These are phyloP conservation scores for human DNA, from an alignment of 2,113 vertebrate genomes.

Conservation along the genomic window DNA sequence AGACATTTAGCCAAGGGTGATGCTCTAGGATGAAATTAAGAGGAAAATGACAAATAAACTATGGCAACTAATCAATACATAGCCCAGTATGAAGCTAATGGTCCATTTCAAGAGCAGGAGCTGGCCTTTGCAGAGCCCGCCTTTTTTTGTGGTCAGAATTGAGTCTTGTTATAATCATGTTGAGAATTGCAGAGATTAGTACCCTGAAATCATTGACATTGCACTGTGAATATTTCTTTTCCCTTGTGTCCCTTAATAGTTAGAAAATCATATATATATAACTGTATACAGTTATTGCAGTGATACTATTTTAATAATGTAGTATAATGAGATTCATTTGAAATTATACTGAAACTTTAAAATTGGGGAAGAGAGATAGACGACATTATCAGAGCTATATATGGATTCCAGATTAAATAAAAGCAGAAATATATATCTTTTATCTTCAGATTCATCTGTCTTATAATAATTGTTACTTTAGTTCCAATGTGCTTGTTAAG, in stretches of 20 bases:
- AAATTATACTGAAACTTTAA: constrained; percentile 53
- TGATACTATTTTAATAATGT: constrained; percentile 18
- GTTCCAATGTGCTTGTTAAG: neutral
- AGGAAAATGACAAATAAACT: constrained; percentile 93
- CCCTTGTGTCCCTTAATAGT: constrained; percentile 45
- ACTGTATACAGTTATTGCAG: neutral
- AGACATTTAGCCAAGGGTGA: constrained; percentile 89
- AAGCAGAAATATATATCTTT: neutral
- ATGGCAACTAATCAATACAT: constrained; percentile 99
- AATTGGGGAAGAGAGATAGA: neutral
- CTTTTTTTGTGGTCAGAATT: constrained; percentile 53
- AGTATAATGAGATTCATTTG: constrained; percentile 23
- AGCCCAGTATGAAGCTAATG: constrained; percentile 87
- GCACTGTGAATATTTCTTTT: constrained; percentile 27
- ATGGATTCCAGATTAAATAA: constrained; percentile 6
- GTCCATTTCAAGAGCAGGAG: constrained; percentile 64
- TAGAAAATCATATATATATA: neutral
- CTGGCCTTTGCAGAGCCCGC: constrained; percentile 27
- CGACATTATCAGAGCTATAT: neutral
- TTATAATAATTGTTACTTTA: constrained; percentile 31
- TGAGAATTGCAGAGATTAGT: constrained; percentile 43
- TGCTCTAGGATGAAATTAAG: constrained; percentile 92
- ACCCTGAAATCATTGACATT: constrained; percentile 42
- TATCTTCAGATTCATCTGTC: constrained; percentile 21
- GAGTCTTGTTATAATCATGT: constrained; percentile 48